These are phyloP conservation scores for Mustela nigripes DNA, from an alignment of 2,113 vertebrate species.

Conservation along the genomic window DNA sequence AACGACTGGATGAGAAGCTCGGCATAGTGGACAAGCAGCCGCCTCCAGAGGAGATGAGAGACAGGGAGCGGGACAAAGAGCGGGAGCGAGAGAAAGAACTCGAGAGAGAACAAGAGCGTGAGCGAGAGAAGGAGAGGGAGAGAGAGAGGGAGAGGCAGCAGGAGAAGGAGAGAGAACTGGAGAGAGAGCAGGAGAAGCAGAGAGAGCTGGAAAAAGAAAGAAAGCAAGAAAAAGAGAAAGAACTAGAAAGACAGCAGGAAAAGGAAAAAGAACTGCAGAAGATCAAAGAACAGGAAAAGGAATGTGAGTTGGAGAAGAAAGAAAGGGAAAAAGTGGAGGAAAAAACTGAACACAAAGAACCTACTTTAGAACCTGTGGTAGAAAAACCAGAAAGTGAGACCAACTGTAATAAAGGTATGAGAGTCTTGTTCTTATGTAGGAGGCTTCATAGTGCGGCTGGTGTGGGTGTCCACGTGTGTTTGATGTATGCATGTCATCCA, in stretches of 20 bases:
- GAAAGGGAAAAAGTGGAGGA: slow-evolving; percentile 76
- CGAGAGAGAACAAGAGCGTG: slow-evolving; percentile 68
- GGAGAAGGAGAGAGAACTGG: slow-evolving; percentile 69
- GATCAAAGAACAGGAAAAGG: slow-evolving; percentile 82
- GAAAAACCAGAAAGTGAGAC: slow-evolving; percentile 87
- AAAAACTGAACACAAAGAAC: slow-evolving; percentile 84
- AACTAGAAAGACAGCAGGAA: slow-evolving; percentile 80
- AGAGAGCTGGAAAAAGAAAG: slow-evolving; percentile 23
- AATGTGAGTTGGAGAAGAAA: slow-evolving; percentile 48
- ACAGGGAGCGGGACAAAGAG: slow-evolving; percentile 83
- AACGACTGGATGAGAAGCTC: slow-evolving; percentile 97
- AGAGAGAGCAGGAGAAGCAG: slow-evolving; percentile 55
- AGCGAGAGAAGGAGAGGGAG: slow-evolving; percentile 81
- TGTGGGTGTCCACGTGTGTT: not conserved
- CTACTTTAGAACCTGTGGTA: slow-evolving; percentile 67
- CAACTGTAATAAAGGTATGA: slow-evolving; percentile 85
- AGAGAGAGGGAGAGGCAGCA: slow-evolving; percentile 64
- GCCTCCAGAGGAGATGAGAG: slow-evolving; percentile 87
- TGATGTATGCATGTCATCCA: not conserved
- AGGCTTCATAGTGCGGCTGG: not conserved
- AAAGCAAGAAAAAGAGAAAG: slow-evolving; percentile 73
- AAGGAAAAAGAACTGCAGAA: slow-evolving; percentile 82
- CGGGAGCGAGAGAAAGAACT: slow-evolving; percentile 73
- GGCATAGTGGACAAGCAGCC: slow-evolving; percentile 89
- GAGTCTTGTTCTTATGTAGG: slow-evolving; percentile 8